phyloP scores from a whole-genome alignment of 1,140 invertebrate genomes.

The Aphaenogaster ashmeadi region DNA sequence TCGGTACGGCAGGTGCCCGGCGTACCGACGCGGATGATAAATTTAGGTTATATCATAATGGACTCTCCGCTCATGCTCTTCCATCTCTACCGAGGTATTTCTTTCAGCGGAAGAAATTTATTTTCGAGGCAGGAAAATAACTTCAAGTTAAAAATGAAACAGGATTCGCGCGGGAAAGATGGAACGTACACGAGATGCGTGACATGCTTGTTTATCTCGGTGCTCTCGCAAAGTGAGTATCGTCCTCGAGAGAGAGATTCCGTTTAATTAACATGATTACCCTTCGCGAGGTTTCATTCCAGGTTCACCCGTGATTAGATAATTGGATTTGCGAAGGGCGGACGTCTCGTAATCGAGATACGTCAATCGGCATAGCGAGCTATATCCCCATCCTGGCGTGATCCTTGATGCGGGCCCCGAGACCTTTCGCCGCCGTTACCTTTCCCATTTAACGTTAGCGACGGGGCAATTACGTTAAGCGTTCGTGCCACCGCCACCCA shows the following conservation, averaged over 20 bases:
- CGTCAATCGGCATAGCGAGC: neutral
- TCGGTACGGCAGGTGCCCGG: neutral
- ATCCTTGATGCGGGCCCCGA: conserved; percentile 6
- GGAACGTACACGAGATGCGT: neutral
- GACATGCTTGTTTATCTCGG: neutral
- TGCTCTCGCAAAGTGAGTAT: neutral
- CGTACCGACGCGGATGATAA: neutral
- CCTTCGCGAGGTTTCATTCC: neutral
- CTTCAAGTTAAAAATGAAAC: neutral
- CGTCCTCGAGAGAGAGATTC: neutral
- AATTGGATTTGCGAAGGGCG: neutral
- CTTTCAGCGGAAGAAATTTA: neutral
- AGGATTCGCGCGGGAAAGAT: neutral
- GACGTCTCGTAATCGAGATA: neutral
- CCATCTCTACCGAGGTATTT: neutral
- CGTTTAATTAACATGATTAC: neutral
- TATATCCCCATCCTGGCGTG: neutral
- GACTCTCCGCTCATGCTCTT: neutral
- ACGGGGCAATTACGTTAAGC: conserved; percentile 19
- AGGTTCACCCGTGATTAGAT: neutral
- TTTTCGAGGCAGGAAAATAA: neutral
- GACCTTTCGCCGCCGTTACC: conserved; percentile 49
- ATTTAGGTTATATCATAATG: neutral
- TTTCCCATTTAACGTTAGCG: conserved; percentile 49
- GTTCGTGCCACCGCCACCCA: neutral